Evolutionary conservation across 2,888 invertebrate species (phyloP), one percentile per base, ranked within the genome.

Genomic region (Luperina testacea): DNA sequence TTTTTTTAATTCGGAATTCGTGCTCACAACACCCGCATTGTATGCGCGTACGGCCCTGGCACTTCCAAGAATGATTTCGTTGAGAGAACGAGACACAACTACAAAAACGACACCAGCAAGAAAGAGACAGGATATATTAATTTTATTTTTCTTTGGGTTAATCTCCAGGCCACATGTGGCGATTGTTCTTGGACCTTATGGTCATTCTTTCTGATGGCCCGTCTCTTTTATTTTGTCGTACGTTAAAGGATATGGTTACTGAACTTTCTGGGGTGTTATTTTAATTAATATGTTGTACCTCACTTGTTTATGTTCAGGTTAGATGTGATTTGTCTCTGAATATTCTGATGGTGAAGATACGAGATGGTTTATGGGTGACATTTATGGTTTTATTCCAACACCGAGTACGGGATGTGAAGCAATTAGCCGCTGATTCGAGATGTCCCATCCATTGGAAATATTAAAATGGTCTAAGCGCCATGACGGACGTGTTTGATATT

Each of bases 121-220:
- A 87, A 90, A 87, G 94, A 92, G 88, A 80, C 72, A 84, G 82
- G 90, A 91, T 90, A 94, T 93, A 94, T 94, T 93, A 94, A 93
- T 95, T 96, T 96, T 95, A 91, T 95, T 96, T 96, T 96, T 96
- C 95, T 95, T 95, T 92, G 96, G 94, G 92, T 93, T 95, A 95
- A 96, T 96, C 96, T 95, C 94, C 94, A 93, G 95, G 94, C 96
- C 96, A 96, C 96, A 97, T 96, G 96, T 96, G 96, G 96, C 93
- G 96, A 95, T 95, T 96, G 96, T 96, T 95, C 95, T 94, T 94
- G 95, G 96, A 96, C 96, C 96, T 95, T 96, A 96, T 94, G 96
- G 96, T 96, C 96, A 96, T 94, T 95, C 94, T 91, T 92, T 89
- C 85, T 89, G 92, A 90, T 92, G 91, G 89, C 80, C 81, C 86